Base-by-base conservation (phyloP, 1,140 invertebrate genomes). In the Drosophila baimaii region DNA sequence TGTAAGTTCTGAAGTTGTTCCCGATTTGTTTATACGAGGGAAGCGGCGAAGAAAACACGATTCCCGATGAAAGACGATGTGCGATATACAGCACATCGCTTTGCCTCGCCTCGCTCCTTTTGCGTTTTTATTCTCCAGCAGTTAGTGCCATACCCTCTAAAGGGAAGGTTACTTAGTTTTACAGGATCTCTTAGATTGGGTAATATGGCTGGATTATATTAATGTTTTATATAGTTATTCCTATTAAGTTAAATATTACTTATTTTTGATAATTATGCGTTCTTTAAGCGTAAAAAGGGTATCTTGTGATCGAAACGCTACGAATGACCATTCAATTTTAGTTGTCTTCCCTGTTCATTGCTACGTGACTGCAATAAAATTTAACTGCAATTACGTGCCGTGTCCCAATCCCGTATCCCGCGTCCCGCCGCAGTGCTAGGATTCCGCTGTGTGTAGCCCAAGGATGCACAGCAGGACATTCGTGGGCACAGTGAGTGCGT, bases 361-460 rank as follows among this genome's bases (percentile, higher is more conserved):
- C 77, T 85, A 85, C 81, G 81, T 85, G 81, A 80, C 81, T 80
- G 81, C 74, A 81, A 85, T 85, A 85, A 84, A 85, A 85, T 84
- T 78, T 85, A 85, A 85, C 81, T 85, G 81, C 81, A 85, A 85
- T 79, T 85, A 85, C 81, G 81, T 85, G 81, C 69, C 77, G 65
- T 79, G 66, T 63, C 56, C 63, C 51, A 54, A 46, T 33, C 39
- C 62, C 39, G 19, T 31, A 44, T 59, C 35, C 62, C 55, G 52
- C 9, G 55, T 43, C 52, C 52, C n/a, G 46, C 31, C 33, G 59
- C 61, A 41, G 27, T 54, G 63, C 47, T 39, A 37, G 62, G 15
- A 68, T 63, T 39, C 17, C 66, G 10, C 23, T 55, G 31, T 52
- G 65, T 70, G 41, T 33, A 71, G 41, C 68, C 71, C 65, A 71